phyloP scores from a whole-genome alignment of 2,797 vertebrate species.

The Zenarchopterus dispar region DNA sequence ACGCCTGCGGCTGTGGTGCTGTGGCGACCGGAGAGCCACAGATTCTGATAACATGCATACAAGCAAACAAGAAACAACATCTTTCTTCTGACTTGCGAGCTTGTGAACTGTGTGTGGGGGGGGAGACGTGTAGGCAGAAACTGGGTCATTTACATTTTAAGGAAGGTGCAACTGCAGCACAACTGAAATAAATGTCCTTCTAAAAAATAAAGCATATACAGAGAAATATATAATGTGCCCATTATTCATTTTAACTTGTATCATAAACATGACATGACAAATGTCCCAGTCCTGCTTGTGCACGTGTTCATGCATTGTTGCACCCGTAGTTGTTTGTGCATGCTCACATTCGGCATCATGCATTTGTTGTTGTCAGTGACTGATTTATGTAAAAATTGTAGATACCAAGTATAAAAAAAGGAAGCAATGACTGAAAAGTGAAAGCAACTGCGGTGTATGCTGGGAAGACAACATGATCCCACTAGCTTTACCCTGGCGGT shows the following conservation, averaged over 20 bases:
- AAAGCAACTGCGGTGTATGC: conserved; percentile 2
- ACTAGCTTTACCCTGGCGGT: conserved; percentile 22
- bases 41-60: conserved; percentile 62
- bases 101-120: conserved; percentile 53
- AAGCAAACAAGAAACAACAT: conserved; percentile 38
- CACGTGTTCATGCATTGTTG: conserved; percentile 29
- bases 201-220: conserved; percentile 50
- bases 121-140: conserved; percentile 53
- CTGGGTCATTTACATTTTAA: conserved; percentile 77
- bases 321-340: conserved; percentile 19
- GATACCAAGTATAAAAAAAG: conserved; percentile 6
- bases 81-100: conserved; percentile 63
- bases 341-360: neutral
- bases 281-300: conserved; percentile 18
- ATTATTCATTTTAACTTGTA: conserved; percentile 63
- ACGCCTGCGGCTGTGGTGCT: conserved; percentile 52
- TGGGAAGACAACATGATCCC: conserved; percentile 4
- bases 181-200: conserved; percentile 65
- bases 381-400: conserved; percentile 25
- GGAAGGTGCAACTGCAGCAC: conserved; percentile 52
- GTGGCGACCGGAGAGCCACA: conserved; percentile 55
- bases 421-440: conserved; percentile 2
- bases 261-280: conserved; percentile 57
- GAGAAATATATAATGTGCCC: conserved; percentile 49
- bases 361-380: conserved; percentile 37